Percentiles rank a stretch among this genome's conserved stretches.
These are phyloP conservation scores for Andricus grossulariae DNA, from an alignment of 1,140 invertebrate species.

Conservation along the genomic window DNA sequence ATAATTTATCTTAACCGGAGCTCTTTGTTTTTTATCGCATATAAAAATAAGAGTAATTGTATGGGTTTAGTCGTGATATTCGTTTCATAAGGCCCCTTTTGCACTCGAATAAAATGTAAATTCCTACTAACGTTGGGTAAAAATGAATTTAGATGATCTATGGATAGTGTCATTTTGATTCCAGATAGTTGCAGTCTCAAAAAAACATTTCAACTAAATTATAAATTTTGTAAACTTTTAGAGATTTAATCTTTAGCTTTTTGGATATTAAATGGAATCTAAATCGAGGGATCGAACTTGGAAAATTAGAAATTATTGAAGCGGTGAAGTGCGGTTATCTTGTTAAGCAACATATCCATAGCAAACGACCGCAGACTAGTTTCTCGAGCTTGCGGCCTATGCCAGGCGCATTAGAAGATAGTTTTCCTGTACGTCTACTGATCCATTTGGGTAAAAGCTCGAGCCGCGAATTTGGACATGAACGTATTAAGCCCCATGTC, in stretches of 20 bases:
- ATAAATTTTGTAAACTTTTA: neutral
- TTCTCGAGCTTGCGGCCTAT: conserved; percentile 27
- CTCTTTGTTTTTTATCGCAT: too few species aligned
- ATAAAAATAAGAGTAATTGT: too few species aligned
- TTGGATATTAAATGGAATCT: neutral
- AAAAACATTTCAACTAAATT: too few species aligned
- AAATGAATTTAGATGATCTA: too few species aligned
- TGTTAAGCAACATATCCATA: conserved; percentile 19
- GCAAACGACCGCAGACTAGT: conserved; percentile 14
- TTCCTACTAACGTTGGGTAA: too few species aligned
- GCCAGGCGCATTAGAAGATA: conserved; percentile 37
- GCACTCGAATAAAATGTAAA: too few species aligned
- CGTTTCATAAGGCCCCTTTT: too few species aligned
- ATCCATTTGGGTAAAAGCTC: conserved; percentile 60
- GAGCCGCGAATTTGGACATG: conserved; percentile 57
- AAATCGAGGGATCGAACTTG: conserved; percentile 3
- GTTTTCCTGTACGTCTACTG: conserved; percentile 53
- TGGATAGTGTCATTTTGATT: too few species aligned
- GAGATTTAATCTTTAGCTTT: neutral
- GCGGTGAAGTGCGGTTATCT: conserved; percentile 1
- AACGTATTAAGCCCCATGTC: conserved; percentile 59
- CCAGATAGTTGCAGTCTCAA: too few species aligned
- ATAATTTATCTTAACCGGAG: too few species aligned
- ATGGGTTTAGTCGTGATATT: too few species aligned
- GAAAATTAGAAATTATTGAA: conserved; percentile 19